These are phyloP conservation scores for Brachionus rubens DNA, from an alignment of 1,140 invertebrate species.

Conservation along the genomic window DNA sequence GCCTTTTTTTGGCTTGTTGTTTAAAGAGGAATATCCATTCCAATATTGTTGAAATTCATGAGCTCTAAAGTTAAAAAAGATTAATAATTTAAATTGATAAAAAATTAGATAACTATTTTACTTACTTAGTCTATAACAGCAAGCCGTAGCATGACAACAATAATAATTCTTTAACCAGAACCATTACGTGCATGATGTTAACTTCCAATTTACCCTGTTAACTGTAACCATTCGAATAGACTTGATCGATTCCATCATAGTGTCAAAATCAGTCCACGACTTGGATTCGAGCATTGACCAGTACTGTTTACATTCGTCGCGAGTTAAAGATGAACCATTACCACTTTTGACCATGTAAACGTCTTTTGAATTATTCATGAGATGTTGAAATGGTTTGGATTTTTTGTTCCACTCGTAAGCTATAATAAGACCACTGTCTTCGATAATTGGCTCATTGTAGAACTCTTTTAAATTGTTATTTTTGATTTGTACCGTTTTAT, in stretches of 20 bases:
- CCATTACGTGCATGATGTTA: background rate
- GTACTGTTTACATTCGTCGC: background rate
- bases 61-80: no score
- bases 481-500: background rate
- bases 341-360: background rate
- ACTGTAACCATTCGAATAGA: background rate
- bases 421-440: background rate
- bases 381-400: slow-evolving; percentile 5
- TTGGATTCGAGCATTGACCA: background rate
- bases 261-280: background rate
- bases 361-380: background rate
- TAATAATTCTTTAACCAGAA: background rate
- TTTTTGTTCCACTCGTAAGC: slow-evolving; percentile 4
- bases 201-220: background rate
- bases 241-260: background rate
- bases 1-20: no score
- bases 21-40: no score
- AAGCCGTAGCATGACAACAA: background rate
- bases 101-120: no score
- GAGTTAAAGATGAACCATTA: background rate
- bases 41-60: no score
- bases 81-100: no score
- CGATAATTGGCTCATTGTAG: background rate
- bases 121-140: background rate
- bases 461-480: slow-evolving; percentile 5